phyloP scores from a whole-genome alignment of 2,888 invertebrate genomes.

The Leptinotarsa tumamoca region DNA sequence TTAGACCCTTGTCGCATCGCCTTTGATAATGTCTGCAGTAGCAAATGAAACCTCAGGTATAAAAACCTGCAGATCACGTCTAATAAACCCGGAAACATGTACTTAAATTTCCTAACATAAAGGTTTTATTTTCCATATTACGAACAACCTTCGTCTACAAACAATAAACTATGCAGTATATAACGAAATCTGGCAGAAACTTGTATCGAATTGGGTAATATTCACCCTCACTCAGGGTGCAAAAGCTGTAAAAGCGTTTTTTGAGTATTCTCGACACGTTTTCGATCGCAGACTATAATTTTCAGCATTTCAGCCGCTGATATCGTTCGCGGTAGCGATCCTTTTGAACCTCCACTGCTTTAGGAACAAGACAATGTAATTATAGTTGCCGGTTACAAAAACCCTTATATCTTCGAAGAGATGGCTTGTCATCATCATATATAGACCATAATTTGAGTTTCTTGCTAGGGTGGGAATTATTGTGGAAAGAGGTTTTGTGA shows the following conservation, averaged over 20 bases:
- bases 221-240: conserved; percentile 1
- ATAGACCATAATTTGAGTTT: conserved; percentile 8
- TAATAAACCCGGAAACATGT: too few relatives aligned
- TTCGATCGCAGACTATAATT: conserved; percentile 22
- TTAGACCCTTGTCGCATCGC: too few relatives aligned
- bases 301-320: conserved; percentile 17
- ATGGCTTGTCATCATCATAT: conserved; percentile 21
- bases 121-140: background rate
- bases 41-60: too few relatives aligned
- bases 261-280: conserved; percentile 17
- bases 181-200: background rate
- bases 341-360: conserved; percentile 20
- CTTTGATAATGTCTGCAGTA: too few relatives aligned
- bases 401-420: conserved; percentile 20
- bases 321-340: conserved; percentile 23
- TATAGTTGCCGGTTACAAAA: conserved; percentile 26
- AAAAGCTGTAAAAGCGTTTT: conserved; percentile 21
- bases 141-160: background rate
- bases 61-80: too few relatives aligned
- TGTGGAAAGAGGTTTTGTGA: conserved; percentile 19
- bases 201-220: conserved; percentile 25
- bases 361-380: conserved; percentile 27
- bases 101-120: background rate
- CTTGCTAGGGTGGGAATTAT: background rate
- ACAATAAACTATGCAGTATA: background rate